Conservation (phyloP, 2,797 vertebrate genomes). For the Myotis myotis region DNA sequence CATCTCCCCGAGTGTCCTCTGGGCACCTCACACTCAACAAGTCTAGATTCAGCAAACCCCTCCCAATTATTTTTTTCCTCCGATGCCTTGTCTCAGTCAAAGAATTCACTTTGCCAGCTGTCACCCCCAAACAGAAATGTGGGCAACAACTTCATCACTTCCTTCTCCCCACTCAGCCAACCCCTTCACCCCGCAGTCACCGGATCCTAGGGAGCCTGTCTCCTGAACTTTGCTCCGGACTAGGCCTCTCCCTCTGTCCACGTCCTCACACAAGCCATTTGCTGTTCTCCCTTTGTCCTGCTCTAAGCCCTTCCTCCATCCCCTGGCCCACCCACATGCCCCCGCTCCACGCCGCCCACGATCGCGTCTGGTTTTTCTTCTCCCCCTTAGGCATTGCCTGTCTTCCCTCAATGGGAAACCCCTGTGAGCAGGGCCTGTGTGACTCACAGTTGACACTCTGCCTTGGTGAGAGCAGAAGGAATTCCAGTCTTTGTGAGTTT, state of each 20-base stretch:
- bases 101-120: background rate
- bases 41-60: background rate
- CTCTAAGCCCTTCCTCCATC: background rate
- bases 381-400: background rate
- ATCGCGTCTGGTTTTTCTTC: background rate
- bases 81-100: background rate
- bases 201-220: background rate
- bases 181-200: background rate
- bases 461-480: background rate
- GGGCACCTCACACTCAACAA: background rate
- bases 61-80: background rate
- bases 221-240: background rate
- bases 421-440: background rate
- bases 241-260: background rate
- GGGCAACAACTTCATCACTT: background rate
- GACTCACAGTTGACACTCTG: slow-evolving; percentile 39
- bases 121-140: background rate
- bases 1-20: background rate
- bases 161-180: background rate
- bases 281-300: background rate
- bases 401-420: background rate
- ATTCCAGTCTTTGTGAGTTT: background rate
- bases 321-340: background rate
- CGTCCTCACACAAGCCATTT: background rate
- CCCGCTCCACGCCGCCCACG: background rate